Conservation (phyloP, 2,888 invertebrate species). For the Coronaproctus castanopsis region DNA sequence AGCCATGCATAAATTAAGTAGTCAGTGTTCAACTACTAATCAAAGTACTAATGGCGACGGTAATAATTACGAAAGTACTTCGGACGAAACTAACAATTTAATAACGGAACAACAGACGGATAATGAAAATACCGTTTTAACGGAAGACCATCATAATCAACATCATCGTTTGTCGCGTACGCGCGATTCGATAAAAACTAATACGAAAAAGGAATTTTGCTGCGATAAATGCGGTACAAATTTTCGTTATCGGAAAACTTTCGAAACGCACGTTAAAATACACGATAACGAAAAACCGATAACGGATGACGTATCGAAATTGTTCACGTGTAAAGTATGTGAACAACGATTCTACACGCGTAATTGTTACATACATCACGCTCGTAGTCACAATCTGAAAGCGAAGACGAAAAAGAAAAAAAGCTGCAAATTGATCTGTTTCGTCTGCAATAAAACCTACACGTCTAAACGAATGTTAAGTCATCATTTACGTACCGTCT, state of each 20-base stretch:
- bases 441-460: slow-evolving; percentile 7
- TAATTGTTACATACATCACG: slow-evolving; percentile 9
- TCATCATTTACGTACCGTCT: slow-evolving; percentile 8
- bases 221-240: slow-evolving; percentile 6
- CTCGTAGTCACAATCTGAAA: slow-evolving; percentile 9
- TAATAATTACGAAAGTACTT: neutral
- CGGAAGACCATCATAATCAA: neutral
- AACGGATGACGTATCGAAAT: neutral
- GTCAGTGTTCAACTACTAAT: neutral
- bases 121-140: neutral
- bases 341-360: slow-evolving; percentile 7
- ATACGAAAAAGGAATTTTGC: slow-evolving; percentile 3
- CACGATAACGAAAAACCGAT: slow-evolving; percentile 5
- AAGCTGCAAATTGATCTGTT: slow-evolving; percentile 8
- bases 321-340: slow-evolving; percentile 4
- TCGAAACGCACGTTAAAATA: slow-evolving; percentile 7
- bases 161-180: neutral
- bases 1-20: slow-evolving; percentile 5
- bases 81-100: neutral
- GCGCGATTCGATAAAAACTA: too few relatives aligned
- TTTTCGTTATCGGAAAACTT: slow-evolving; percentile 6
- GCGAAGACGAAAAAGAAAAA: slow-evolving; percentile 2
- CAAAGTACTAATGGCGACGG: slow-evolving; percentile 3
- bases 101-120: neutral
- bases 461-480: slow-evolving; percentile 8